Evolutionary conservation across 2,113 vertebrate species (phyloP).

Genomic region (Pholis gunnellus): DNA sequence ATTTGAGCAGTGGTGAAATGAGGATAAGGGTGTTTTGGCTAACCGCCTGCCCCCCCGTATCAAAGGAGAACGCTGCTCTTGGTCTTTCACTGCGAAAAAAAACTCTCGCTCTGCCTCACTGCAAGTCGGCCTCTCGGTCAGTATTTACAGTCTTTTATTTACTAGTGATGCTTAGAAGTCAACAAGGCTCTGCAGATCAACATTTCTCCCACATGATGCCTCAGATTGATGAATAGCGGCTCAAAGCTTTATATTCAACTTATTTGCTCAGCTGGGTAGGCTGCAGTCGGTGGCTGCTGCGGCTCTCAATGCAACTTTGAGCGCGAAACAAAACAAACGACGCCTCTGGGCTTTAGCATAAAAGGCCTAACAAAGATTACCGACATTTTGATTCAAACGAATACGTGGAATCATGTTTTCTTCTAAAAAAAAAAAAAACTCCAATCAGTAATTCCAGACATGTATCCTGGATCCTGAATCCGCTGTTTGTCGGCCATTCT

Average conservation of each 20-base stretch:
- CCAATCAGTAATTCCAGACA: constrained; percentile 21
- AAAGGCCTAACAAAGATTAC: neutral
- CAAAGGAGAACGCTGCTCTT: constrained; percentile 34
- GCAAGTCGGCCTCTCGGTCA: constrained; percentile 6
- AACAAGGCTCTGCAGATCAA: constrained; percentile 29
- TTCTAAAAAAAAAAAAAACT: neutral
- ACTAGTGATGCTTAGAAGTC: constrained; percentile 42
- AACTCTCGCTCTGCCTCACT: constrained; percentile 1
- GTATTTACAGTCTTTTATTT: constrained; percentile 41
- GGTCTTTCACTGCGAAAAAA: constrained; percentile 35
- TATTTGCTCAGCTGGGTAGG: constrained; percentile 7
- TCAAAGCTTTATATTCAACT: constrained; percentile 10
- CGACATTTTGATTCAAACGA: constrained; percentile 13
- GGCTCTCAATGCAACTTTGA: neutral
- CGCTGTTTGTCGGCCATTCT: constrained; percentile 11
- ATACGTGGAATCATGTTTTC: neutral
- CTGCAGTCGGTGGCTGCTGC: neutral
- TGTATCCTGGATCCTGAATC: constrained; percentile 9
- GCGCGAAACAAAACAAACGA: neutral
- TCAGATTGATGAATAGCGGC: constrained; percentile 35
- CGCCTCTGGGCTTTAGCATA: neutral
- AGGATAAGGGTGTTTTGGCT: constrained; percentile 51
- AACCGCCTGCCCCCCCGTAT: constrained; percentile 42
- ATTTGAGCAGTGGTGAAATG: constrained; percentile 54
- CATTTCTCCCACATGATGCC: constrained; percentile 15